A percentile compares a stretch with the other conserved stretches of the same genome.
phyloP scores from a whole-genome alignment of 2,113 vertebrate genomes.

The Phaethon lepturus region DNA sequence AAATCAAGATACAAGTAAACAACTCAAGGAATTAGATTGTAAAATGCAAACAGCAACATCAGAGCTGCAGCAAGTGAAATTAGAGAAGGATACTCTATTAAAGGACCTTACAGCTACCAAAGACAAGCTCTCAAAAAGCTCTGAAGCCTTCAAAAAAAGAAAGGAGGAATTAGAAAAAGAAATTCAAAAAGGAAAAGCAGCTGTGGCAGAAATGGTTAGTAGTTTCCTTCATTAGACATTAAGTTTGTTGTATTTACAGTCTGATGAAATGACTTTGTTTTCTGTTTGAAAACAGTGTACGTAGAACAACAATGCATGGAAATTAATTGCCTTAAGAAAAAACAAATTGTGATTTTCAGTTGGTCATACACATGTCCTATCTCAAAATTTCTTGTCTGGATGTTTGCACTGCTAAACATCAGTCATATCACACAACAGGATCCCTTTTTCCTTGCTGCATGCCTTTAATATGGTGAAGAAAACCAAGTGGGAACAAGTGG shows the following conservation, averaged over 20 bases:
- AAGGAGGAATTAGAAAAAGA: constrained; percentile 87
- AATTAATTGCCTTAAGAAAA: background rate
- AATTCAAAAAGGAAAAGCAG: constrained; percentile 82
- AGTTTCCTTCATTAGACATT: background rate
- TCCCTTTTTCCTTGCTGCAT: background rate
- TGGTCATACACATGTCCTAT: background rate
- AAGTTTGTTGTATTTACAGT: background rate
- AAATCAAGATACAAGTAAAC: constrained; percentile 78
- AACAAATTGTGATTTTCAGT: background rate
- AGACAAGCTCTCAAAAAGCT: constrained; percentile 81
- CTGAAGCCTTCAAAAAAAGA: constrained; percentile 83
- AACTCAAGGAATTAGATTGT: constrained; percentile 79
- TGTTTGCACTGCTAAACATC: background rate
- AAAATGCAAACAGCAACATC: constrained; percentile 75
- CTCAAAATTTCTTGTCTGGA: background rate
- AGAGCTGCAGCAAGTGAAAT: constrained; percentile 81
- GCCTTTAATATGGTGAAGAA: background rate
- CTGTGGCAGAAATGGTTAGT: constrained; percentile 87
- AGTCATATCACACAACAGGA: background rate
- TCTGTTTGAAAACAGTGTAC: background rate
- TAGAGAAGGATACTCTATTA: constrained; percentile 80
- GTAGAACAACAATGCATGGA: background rate
- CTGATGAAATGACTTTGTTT: background rate
- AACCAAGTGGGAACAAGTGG: background rate
- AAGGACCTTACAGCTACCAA: constrained; percentile 84